Conservation (phyloP, 2,888 invertebrate genomes). For the Celastrina argiolus region DNA sequence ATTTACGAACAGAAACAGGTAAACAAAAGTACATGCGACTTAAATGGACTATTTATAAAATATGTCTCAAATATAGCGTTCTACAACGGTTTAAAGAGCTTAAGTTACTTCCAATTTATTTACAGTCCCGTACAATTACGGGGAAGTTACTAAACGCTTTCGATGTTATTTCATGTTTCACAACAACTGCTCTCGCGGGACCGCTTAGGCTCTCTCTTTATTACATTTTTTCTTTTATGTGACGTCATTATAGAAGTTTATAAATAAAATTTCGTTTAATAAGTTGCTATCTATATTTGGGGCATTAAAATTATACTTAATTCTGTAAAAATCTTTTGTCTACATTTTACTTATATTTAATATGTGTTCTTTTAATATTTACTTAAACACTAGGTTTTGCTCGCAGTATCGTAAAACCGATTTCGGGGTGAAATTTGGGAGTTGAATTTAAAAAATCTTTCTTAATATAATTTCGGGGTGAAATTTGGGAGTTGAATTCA, state of each 20-base stretch:
- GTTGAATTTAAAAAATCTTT: too few species aligned
- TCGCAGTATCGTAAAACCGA: too few species aligned
- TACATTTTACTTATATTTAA: too few species aligned
- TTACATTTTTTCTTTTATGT: constrained; percentile 11
- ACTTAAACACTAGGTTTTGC: too few species aligned
- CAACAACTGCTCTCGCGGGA: background rate
- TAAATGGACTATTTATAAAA: too few species aligned
- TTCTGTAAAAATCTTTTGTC: too few species aligned
- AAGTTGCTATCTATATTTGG: background rate
- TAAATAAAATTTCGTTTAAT: background rate
- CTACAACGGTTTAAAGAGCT: background rate
- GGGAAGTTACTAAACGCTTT: background rate
- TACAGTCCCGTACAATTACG: background rate
- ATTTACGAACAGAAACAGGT: too few species aligned
- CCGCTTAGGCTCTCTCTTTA: background rate
- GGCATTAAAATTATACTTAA: background rate
- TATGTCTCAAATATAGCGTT: background rate
- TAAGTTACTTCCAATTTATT: background rate
- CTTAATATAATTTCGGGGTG: too few species aligned
- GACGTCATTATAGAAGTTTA: background rate
- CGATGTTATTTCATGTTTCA: constrained; percentile 2
- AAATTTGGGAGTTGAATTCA: too few species aligned
- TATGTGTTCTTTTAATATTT: too few species aligned
- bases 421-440: too few species aligned
- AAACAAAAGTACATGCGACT: too few species aligned